Evolutionary conservation across 2,113 vertebrate species (phyloP).

Genomic region (Protomyctophum bolini): DNA sequence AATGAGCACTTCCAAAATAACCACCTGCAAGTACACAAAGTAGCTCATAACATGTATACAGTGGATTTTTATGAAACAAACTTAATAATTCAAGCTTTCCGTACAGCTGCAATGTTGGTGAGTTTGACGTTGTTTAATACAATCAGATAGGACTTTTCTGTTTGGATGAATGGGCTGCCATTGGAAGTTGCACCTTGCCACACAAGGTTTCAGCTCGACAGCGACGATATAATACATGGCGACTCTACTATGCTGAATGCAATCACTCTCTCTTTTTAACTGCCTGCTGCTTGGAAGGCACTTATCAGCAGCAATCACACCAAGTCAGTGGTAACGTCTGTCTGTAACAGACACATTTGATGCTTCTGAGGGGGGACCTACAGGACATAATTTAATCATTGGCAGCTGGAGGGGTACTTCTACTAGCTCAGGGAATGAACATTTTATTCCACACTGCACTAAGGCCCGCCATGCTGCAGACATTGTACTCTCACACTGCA

Average conservation of each 20-base stretch:
- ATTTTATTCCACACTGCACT: conserved; percentile 9
- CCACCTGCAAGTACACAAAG: too few relatives aligned
- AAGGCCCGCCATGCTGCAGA: conserved; percentile 16
- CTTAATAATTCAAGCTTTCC: too few relatives aligned
- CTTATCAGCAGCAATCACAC: conserved; percentile 30
- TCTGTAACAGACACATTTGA: conserved; percentile 26
- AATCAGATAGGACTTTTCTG: too few relatives aligned
- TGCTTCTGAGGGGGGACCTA: conserved; percentile 33
- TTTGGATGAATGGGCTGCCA: too few relatives aligned
- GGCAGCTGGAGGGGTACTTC: conserved; percentile 36
- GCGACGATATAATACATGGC: too few relatives aligned
- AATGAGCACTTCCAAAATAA: too few relatives aligned
- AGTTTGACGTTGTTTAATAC: too few relatives aligned
- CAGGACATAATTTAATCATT: conserved; percentile 32
- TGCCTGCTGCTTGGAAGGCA: conserved; percentile 13
- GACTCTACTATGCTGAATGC: conserved; percentile 24
- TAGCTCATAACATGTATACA: too few relatives aligned
- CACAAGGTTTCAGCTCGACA: too few relatives aligned
- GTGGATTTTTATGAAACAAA: conserved; percentile 52
- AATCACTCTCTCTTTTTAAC: conserved; percentile 57
- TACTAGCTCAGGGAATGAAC: neutral
- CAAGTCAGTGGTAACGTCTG: neutral
- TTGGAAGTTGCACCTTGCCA: too few relatives aligned
- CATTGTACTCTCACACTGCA: neutral
- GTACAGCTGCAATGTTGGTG: too few relatives aligned